Conservation (phyloP, 2,888 invertebrate genomes). For the Campopleginae sp. region DNA sequence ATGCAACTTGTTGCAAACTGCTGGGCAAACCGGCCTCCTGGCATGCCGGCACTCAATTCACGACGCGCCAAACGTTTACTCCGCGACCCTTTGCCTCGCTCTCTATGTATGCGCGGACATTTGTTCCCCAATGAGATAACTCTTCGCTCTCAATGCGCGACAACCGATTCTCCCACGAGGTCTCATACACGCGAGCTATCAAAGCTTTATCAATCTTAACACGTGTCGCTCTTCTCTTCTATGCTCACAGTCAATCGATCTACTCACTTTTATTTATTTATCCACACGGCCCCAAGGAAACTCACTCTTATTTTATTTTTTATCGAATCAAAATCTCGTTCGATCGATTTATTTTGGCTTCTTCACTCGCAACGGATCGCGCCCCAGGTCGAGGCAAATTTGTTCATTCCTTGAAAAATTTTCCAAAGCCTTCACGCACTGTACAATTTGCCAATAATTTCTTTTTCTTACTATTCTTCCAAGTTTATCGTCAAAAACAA, state of each 20-base stretch:
- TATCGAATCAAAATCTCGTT: not conserved
- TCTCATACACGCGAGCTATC: not conserved
- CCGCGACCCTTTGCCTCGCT: not conserved
- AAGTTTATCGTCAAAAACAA: not conserved
- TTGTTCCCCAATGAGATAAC: slow-evolving; percentile 12
- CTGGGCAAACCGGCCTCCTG: slow-evolving; percentile 53
- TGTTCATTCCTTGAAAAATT: not conserved
- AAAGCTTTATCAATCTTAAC: not conserved
- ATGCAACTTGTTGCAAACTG: slow-evolving; percentile 79
- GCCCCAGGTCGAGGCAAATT: not conserved
- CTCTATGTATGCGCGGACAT: slow-evolving; percentile 3
- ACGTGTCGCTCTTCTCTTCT: not conserved
- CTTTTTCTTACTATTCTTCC: not conserved
- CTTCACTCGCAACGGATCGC: not conserved
- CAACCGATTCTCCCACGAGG: slow-evolving; percentile 11
- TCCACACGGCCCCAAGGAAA: not conserved
- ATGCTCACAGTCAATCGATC: not conserved
- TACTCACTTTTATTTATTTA: not conserved
- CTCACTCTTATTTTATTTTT: not conserved
- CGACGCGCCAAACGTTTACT: slow-evolving; percentile 14
- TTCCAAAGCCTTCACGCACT: not conserved
- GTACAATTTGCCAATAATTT: not conserved
- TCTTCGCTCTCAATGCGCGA: slow-evolving; percentile 5
- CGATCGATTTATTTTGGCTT: not conserved
- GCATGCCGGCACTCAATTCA: slow-evolving; percentile 36